phyloP scores from a whole-genome alignment of 1,140 invertebrate species.

The Drosophila ananassae region DNA sequence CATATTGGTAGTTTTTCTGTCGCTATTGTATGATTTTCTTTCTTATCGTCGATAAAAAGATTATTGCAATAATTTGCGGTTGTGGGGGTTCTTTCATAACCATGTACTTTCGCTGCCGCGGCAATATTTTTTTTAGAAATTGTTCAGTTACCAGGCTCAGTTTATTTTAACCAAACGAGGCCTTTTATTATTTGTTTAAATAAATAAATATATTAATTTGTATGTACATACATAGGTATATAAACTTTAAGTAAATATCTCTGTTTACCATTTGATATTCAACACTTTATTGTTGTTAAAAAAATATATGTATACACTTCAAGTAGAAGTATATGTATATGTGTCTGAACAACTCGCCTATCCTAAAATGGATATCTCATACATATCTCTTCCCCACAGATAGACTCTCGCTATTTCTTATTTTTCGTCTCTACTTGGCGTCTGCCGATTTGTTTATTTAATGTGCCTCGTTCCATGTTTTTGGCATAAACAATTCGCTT shows the following conservation, averaged over 20 bases:
- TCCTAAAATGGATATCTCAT: conserved; percentile 20
- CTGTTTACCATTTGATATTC: no score
- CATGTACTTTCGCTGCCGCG: neutral
- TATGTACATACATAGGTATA: no score
- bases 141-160: neutral
- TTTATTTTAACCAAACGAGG: no score
- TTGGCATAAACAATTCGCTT: conserved; percentile 64
- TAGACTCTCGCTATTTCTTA: neutral
- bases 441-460: conserved; percentile 75
- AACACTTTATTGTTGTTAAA: neutral
- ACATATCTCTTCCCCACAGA: neutral
- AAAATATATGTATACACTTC: neutral
- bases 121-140: neutral
- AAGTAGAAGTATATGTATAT: conserved; percentile 18
- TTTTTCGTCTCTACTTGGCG: conserved; percentile 47
- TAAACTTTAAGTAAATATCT: neutral
- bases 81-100: conserved; percentile 34
- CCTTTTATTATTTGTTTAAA: no score
- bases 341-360: neutral
- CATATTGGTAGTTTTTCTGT: conserved; percentile 45
- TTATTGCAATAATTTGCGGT: conserved; percentile 50
- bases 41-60: conserved; percentile 60
- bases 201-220: no score
- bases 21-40: conserved; percentile 42
- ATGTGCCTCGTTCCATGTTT: conserved; percentile 63